Evolutionary conservation across 2,888 invertebrate species (phyloP), one percentile per base, ranked within the genome.

Genomic region (Stenodema calcarata): DNA sequence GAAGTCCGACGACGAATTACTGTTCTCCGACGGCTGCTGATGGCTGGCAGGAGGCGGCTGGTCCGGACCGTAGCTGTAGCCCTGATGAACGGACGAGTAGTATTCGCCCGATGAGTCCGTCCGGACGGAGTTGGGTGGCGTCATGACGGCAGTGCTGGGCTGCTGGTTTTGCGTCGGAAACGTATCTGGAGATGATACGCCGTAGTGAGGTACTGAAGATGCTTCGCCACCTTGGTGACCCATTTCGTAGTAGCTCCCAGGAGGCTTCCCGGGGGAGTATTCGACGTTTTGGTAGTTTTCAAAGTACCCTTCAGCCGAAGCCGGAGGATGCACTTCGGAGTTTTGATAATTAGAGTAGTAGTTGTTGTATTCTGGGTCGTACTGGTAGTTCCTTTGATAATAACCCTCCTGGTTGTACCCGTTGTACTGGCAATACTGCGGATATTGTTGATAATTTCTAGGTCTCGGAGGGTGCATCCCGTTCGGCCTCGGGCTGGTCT

Each of bases 1-100:
- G 92, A 97, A 97, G 92, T 97, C 97, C 42, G 97, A 96, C n/a
- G 97, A 97, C 91, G 96, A 96, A 91, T 96, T 97, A 90, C 96
- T 96, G 92, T 96, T 96, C 90, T 96, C 96, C 79, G 95, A 94
- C 28, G 93, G 91, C 14, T 91, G 91, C 80, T 62, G 92, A 90
- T 69, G 91, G 9, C 62, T 70, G 0, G 75, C 41, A 90, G 89
- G 90, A 14, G 85, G 88, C 90, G 54, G 88, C 88, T 50, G 90
- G 90, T 92, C 92, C 18, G 90, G 90, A 4, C 50, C 50, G 42
- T 82, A 82, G 18, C n/a, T 41, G 91, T 95, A 95, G 91, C 94
- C 95, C 90, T 95, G 95, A 89, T 94, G 94, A 91, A 94, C 95
- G 87, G 94, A 94, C 89, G 94, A 94, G 91, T 95, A 95, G 88